Conservation (phyloP, 2,113 vertebrate genomes). For the Calidris pygmaea region DNA sequence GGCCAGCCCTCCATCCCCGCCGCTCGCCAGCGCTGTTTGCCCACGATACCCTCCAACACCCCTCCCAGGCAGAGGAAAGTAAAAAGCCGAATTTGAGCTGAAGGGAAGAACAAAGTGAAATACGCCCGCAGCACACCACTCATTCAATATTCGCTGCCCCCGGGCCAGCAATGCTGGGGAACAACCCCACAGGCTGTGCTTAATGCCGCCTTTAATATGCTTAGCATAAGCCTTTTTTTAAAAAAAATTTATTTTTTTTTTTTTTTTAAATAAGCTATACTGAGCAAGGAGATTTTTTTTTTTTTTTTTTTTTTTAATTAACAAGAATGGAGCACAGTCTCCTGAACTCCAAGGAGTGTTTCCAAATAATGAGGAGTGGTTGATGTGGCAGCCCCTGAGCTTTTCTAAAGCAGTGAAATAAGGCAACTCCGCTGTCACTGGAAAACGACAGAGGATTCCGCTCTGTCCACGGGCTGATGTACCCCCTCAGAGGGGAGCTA, state of each 20-base stretch:
- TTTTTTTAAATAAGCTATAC: neutral
- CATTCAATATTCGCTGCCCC: neutral
- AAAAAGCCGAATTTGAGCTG: neutral
- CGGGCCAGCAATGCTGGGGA: neutral
- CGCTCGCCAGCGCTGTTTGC: accelerated
- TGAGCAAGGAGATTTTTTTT: neutral
- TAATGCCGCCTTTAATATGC: constrained; percentile 4
- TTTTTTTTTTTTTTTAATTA: neutral
- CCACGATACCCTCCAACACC: neutral
- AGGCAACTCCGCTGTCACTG: accelerated
- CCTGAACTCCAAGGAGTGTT: neutral
- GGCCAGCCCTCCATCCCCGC: neutral
- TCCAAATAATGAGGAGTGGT: neutral
- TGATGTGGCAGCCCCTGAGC: neutral
- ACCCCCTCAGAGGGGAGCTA: neutral
- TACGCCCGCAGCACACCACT: neutral
- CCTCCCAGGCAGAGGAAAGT: neutral
- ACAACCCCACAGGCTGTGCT: neutral
- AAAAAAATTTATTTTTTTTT: neutral
- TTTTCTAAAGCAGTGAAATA: neutral
- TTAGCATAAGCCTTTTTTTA: neutral
- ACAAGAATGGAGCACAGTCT: neutral
- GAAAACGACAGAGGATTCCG: neutral
- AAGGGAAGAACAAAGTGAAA: constrained; percentile 5
- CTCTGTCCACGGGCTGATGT: neutral